Evolutionary conservation across 2,797 vertebrate genomes (phyloP).

Genomic region (Catharus ustulatus): DNA sequence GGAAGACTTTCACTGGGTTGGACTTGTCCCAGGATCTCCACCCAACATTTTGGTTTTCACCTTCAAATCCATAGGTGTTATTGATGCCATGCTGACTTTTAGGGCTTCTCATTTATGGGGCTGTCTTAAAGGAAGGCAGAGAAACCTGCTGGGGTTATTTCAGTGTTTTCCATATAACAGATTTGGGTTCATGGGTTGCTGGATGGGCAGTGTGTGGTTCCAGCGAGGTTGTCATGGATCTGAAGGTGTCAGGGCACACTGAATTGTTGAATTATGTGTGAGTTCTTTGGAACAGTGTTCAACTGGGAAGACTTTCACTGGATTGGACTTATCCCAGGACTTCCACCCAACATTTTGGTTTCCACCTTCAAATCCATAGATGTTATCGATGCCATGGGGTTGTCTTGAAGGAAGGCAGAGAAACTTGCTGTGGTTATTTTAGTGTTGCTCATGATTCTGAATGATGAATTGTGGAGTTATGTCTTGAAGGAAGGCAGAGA

Average conservation of each 20-base stretch:
- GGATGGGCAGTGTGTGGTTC: not conserved
- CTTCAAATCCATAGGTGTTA: not conserved
- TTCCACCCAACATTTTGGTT: too few relatives aligned
- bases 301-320: too few relatives aligned
- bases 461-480: not conserved
- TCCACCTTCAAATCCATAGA: too few relatives aligned
- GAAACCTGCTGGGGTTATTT: not conserved
- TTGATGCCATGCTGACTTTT: too few relatives aligned
- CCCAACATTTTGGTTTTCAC: not conserved
- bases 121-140: not conserved
- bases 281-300: too few relatives aligned
- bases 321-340: too few relatives aligned
- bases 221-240: not conserved
- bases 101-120: not conserved
- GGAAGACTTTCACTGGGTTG: not conserved
- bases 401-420: not conserved
- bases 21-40: not conserved
- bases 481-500: not conserved
- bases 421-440: not conserved
- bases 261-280: accelerated
- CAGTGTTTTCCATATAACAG: not conserved
- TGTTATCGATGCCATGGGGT: too few relatives aligned
- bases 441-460: too few relatives aligned
- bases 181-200: not conserved
- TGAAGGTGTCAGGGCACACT: not conserved